Percentiles rank a stretch among this genome's conserved stretches.
phyloP scores from a whole-genome alignment of 1,140 invertebrate species.

The Pseudomyrmex concolor region DNA sequence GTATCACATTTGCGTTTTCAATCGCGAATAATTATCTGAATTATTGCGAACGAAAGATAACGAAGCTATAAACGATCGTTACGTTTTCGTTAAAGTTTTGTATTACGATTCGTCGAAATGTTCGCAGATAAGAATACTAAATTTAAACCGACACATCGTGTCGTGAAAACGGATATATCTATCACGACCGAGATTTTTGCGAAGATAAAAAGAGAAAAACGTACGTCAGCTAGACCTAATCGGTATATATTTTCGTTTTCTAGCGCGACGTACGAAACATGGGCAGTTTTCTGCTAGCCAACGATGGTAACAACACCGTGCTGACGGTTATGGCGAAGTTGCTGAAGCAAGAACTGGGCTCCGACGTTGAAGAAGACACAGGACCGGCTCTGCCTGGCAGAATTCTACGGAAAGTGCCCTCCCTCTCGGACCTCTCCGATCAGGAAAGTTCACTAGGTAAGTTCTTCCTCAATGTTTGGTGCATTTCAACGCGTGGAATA shows the following conservation, averaged over 20 bases:
- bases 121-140: not conserved
- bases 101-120: too few relatives aligned
- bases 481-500: not conserved
- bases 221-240: constrained; percentile 26
- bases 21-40: too few relatives aligned
- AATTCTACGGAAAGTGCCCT: constrained; percentile 93
- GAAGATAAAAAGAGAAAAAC: constrained; percentile 4
- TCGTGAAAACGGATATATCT: not conserved
- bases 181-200: not conserved
- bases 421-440: constrained; percentile 93
- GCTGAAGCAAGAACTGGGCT: constrained; percentile 84
- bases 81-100: too few relatives aligned
- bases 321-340: constrained; percentile 84
- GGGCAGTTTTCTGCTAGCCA: constrained; percentile 77
- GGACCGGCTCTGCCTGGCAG: constrained; percentile 80
- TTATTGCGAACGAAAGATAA: too few relatives aligned
- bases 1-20: too few relatives aligned
- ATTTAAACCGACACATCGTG: constrained; percentile 5
- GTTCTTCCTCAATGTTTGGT: constrained; percentile 78
- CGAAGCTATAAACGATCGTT: too few relatives aligned
- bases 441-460: constrained; percentile 93
- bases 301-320: constrained; percentile 74
- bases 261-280: constrained; percentile 81
- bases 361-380: constrained; percentile 84
- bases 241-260: constrained; percentile 38